Evolutionary conservation across 2,888 invertebrate genomes (phyloP).

Genomic region (Netelia fuscicornis): DNA sequence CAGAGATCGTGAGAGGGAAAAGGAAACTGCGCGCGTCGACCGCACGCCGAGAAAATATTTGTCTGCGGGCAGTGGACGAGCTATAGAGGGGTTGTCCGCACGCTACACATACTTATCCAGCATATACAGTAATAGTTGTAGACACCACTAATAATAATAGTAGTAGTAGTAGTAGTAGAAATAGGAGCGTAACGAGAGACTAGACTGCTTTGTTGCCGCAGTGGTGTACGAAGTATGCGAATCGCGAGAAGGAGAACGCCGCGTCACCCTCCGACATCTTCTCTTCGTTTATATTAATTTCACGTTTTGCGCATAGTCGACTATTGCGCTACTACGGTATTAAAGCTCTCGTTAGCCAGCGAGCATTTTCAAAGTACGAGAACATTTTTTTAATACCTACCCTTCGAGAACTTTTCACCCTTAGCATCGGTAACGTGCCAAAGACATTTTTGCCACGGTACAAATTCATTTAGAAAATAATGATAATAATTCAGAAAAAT

Average conservation of each 20-base stretch:
- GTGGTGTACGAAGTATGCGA: conserved; percentile 30
- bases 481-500: background rate
- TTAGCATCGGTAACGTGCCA: no score
- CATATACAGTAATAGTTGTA: conserved; percentile 40
- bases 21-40: conserved; percentile 68
- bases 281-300: conserved; percentile 55
- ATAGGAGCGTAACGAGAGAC: conserved; percentile 4
- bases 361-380: background rate
- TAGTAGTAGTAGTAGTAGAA: conserved; percentile 48
- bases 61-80: conserved; percentile 60
- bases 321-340: background rate
- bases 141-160: conserved; percentile 23
- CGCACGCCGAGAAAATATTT: conserved; percentile 69
- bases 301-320: conserved; percentile 37
- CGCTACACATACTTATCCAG: conserved; percentile 45
- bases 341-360: conserved; percentile 22
- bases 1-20: conserved; percentile 42
- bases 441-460: no score
- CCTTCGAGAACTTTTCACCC: no score
- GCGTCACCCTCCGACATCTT: conserved; percentile 30
- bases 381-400: background rate
- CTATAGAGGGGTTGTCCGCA: conserved; percentile 40
- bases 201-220: conserved; percentile 40
- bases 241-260: conserved; percentile 25
- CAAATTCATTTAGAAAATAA: no score